Conservation (phyloP, 2,113 vertebrate species). For the Mesembrinibis cayennensis region DNA sequence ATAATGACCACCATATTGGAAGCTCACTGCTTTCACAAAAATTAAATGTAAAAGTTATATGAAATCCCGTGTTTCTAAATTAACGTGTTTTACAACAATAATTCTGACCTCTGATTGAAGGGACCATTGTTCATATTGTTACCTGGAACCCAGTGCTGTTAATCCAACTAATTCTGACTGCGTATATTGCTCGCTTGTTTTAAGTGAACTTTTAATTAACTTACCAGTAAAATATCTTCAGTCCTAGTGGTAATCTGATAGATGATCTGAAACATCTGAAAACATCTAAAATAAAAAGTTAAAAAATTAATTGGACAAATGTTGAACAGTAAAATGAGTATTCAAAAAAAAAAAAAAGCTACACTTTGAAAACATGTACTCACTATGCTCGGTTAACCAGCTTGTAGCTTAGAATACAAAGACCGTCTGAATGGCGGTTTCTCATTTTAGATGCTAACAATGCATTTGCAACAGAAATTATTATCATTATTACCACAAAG, state of each 20-base stretch:
- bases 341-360: neutral
- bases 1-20: neutral
- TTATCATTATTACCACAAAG: neutral
- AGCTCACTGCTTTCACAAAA: neutral
- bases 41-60: neutral
- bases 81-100: neutral
- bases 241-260: conserved; percentile 90
- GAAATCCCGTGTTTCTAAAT: neutral
- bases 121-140: neutral
- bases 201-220: neutral
- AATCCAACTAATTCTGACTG: neutral
- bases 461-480: neutral
- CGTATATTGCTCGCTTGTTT: neutral
- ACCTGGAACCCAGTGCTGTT: neutral
- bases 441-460: neutral
- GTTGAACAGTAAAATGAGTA: neutral
- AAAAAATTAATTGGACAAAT: neutral
- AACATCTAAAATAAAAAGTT: conserved; percentile 79
- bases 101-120: neutral
- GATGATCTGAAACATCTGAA: conserved; percentile 92
- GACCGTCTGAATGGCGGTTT: rapidly evolving
- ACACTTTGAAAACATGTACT: neutral
- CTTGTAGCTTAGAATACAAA: neutral
- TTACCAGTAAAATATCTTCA: conserved; percentile 93
- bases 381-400: neutral